These are phyloP conservation scores for Apamea monoglypha DNA, from an alignment of 2,888 invertebrate species.

Conservation along the genomic window DNA sequence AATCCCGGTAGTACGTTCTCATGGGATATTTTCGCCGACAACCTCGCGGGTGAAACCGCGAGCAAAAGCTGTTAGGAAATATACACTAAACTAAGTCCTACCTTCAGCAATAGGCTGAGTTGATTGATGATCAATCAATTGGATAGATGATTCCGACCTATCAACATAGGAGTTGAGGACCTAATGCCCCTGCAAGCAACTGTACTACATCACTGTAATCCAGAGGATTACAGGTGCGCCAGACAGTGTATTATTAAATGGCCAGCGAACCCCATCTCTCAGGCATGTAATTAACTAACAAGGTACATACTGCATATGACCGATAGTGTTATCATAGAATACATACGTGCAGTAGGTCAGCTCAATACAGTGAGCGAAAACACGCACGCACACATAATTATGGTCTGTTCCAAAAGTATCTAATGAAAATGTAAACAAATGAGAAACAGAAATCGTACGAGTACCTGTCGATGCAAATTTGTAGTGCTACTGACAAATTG, in stretches of 20 bases:
- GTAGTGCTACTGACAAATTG: no score
- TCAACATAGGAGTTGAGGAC: conserved; percentile 4
- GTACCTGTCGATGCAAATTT: no score
- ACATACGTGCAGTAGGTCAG: not conserved
- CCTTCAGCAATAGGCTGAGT: not conserved
- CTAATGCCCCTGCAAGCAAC: conserved; percentile 11
- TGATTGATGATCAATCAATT: no score
- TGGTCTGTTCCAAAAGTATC: not conserved
- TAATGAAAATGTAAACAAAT: no score
- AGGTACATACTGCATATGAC: conserved; percentile 21
- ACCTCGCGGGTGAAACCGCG: no score
- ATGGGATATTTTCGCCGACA: no score
- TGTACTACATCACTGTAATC: conserved; percentile 29
- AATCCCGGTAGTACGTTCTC: no score
- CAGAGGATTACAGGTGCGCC: conserved; percentile 18
- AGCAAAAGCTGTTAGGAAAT: not conserved
- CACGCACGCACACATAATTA: not conserved
- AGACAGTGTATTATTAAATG: conserved; percentile 48
- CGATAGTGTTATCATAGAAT: conserved; percentile 1
- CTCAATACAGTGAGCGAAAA: not conserved
- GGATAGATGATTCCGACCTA: not conserved
- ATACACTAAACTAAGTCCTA: not conserved
- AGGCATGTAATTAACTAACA: conserved; percentile 47
- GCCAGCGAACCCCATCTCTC: conserved; percentile 14
- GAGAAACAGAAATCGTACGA: no score